Conservation (phyloP, 2,797 vertebrate species). For the Anas flavirostris region DNA sequence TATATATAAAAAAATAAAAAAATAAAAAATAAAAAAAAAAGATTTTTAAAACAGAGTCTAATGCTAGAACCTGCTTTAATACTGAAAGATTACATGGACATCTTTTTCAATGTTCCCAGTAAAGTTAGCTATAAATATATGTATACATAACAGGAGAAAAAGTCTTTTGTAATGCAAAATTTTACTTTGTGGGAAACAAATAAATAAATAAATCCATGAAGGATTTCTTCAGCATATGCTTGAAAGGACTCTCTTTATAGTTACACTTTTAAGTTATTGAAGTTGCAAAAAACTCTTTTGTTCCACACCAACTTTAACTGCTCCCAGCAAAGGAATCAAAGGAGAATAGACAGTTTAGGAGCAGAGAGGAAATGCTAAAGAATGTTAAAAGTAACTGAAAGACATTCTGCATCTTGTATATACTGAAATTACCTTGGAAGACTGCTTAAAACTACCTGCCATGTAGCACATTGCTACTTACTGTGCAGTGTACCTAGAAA, state of each 20-base stretch:
- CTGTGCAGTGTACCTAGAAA: neutral
- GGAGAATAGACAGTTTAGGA: neutral
- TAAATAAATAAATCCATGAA: neutral
- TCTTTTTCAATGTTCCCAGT: constrained; percentile 27
- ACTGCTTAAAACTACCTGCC: neutral
- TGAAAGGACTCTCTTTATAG: neutral
- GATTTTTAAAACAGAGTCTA: neutral
- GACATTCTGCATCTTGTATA: neutral
- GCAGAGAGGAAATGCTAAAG: neutral
- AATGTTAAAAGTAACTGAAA: constrained; percentile 35
- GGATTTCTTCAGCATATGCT: neutral
- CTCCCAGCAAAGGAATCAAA: constrained; percentile 40
- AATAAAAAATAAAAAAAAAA: neutral
- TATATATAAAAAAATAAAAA: too few species aligned
- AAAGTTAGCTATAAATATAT: constrained; percentile 55
- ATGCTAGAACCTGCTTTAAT: constrained; percentile 24
- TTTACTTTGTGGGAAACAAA: neutral
- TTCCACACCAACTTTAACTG: neutral
- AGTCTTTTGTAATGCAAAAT: constrained; percentile 65
- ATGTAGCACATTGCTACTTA: neutral
- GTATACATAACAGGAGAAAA: constrained; percentile 31
- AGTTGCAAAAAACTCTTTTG: constrained; percentile 27
- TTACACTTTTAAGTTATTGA: constrained; percentile 15
- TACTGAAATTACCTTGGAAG: neutral
- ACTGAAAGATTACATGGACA: constrained; percentile 33